Evolutionary conservation across 2,888 invertebrate species (phyloP), one percentile per base, ranked within the genome.

Genomic region (Syrphus vitripennis): DNA sequence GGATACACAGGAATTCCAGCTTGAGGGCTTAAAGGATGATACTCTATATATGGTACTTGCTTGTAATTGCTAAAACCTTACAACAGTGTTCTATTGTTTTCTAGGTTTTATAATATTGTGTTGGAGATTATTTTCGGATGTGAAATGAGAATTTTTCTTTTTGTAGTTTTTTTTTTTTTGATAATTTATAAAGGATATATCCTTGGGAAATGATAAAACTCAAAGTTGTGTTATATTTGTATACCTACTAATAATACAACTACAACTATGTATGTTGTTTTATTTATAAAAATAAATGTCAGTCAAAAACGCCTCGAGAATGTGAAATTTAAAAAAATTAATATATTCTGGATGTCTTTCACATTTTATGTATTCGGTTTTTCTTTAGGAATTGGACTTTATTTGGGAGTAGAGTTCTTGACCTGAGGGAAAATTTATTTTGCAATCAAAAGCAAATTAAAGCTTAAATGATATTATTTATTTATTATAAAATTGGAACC

Each of bases 51-150:
- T n/a, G n/a, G n/a, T n/a, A n/a, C n/a, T n/a, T n/a, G n/a, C n/a
- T 72, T 77, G 84, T 84, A 81, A 84, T 84, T 84, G 81, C 81
- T 72, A 81, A n/a, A 84, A 77, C 81, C 76, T 77, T 84, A 81
- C 61, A 77, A n/a, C 76, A 84, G 69, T 45, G 67, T 77, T 84
- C 71, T 81, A 69, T 71, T 81, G 81, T 81, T 53, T 48, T 67
- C 71, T 65, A 61, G 76, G 81, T 67, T 40, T 40, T 71, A 67
- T 59, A 67, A 61, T 76, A 75, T 72, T 81, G 71, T 67, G 71
- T 61, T 63, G 24, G 59, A 16, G 50, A 55, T 61, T 74, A 29
- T 48, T 50, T 31, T 48, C 24, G 72, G 67, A 71, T 84, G 48
- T 59, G 26, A 16, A 75, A 79, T 29, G 67, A 31, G 53, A 67